Evolutionary conservation across 2,113 vertebrate species (phyloP), one percentile per base, ranked within the genome.

Genomic region (Grallaria varia): DNA sequence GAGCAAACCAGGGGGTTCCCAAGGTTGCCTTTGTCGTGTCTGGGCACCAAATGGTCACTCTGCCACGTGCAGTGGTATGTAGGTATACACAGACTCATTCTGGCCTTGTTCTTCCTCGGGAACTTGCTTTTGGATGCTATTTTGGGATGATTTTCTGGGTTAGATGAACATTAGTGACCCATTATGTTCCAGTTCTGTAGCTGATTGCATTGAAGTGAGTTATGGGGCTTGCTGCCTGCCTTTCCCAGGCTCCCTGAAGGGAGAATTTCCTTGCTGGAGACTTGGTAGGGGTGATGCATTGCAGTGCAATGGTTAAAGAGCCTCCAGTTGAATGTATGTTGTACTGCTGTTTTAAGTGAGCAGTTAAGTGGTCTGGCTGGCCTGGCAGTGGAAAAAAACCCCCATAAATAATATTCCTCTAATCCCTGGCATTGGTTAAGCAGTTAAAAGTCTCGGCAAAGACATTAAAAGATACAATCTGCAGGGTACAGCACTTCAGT

Each of bases 71-170:
- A 42, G 2, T 3, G 2, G 14, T 33, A 6, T 30, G 10, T 69
- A 33, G 21, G 17, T 59, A 2, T 10, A 16, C 5, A 28, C 33
- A 12, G 0, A 4, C n/a, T 64, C 0, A 0, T 44, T 81, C 44
- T 72, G 71, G 35, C 69, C 60, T 82, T n/a, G 20, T 88, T 87
- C 75, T 83, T 87, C 40, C 33, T 33, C 52, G 28, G 62, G 49
- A 88, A 18, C 31, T 93, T 78, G 45, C 28, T 58, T 94, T 78
- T 63, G 47, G 42, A 68, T 87, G 50, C 62, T 90, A 64, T 79
- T 96, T 79, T 76, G 55, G 82, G 71, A 64, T 4, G 3, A 7
- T 67, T 95, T 90, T 93, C 67, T 90, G 59, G 62, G 71, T 86
- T 93, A 69, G 31, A 42, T 88, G 67, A 83, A 35, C 10, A 1